Conservation (phyloP, 2,888 invertebrate species). For the Drosophila mulleri region DNA sequence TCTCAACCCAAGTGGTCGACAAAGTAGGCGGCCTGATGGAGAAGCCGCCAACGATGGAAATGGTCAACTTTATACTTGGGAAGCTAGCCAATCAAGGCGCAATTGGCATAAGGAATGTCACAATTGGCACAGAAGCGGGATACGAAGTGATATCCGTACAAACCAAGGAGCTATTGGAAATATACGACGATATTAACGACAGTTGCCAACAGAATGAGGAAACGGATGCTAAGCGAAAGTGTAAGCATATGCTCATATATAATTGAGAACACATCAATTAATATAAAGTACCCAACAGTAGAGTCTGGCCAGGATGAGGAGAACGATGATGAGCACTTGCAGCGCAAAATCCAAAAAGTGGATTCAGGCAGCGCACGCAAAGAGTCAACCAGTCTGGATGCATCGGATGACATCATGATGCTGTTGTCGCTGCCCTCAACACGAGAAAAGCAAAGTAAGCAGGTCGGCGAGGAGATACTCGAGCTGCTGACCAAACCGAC, state of each 20-base stretch:
- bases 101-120: slow-evolving; percentile 83
- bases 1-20: slow-evolving; percentile 88
- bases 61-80: slow-evolving; percentile 90
- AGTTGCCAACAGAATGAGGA: slow-evolving; percentile 84
- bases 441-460: slow-evolving; percentile 97
- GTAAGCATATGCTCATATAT: slow-evolving; percentile 67
- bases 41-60: slow-evolving; percentile 87
- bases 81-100: slow-evolving; percentile 90
- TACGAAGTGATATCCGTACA: slow-evolving; percentile 85
- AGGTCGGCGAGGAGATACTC: slow-evolving; percentile 97
- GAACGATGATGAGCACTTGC: slow-evolving; percentile 67
- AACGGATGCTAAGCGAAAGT: slow-evolving; percentile 85
- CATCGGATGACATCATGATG: slow-evolving; percentile 90
- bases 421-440: slow-evolving; percentile 90
- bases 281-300: slow-evolving; percentile 36
- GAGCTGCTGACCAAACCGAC: slow-evolving; percentile 97
- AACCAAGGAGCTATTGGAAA: slow-evolving; percentile 76
- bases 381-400: slow-evolving; percentile 82
- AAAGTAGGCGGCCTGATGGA: slow-evolving; percentile 86
- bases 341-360: slow-evolving; percentile 69
- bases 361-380: slow-evolving; percentile 69
- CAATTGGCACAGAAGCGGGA: slow-evolving; percentile 83
- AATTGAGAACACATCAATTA: not conserved
- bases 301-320: slow-evolving; percentile 61
- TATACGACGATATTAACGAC: slow-evolving; percentile 83